These are phyloP conservation scores for Entomobrya multifasciata DNA, from an alignment of 2,888 invertebrate species.

Conservation along the genomic window DNA sequence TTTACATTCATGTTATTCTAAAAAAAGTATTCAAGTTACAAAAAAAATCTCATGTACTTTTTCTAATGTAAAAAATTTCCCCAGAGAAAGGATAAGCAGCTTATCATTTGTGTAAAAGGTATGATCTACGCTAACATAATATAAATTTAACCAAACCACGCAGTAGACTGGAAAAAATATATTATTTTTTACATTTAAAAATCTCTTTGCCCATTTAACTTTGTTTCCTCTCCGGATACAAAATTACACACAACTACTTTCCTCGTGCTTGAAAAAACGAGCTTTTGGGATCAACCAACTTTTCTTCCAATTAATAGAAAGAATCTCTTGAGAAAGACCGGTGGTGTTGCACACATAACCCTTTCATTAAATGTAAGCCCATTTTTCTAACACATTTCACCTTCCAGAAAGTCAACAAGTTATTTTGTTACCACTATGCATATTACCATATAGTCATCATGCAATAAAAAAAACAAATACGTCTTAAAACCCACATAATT, in stretches of 20 bases:
- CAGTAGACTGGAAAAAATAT: too few relatives aligned
- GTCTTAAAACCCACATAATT: too few relatives aligned
- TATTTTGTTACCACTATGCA: too few relatives aligned
- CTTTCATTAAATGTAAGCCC: background rate
- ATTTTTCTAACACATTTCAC: background rate
- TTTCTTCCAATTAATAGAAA: constrained; percentile 16
- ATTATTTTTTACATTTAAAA: background rate
- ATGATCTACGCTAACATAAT: too few relatives aligned
- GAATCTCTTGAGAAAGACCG: constrained; percentile 17
- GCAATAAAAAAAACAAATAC: background rate
- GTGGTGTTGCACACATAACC: background rate
- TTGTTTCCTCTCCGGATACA: too few relatives aligned
- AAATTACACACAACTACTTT: too few relatives aligned
- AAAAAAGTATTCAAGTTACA: too few relatives aligned
- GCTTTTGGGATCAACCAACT: constrained; percentile 3
- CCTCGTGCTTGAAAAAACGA: background rate
- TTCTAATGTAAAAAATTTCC: constrained; percentile 48
- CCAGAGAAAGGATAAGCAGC: constrained; percentile 26
- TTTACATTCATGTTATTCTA: too few relatives aligned
- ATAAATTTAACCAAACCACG: too few relatives aligned
- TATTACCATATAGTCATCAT: too few relatives aligned
- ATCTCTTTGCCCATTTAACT: background rate
- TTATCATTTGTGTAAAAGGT: background rate
- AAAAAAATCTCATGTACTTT: too few relatives aligned
- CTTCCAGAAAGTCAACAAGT: too few relatives aligned